Conservation (phyloP, 2,888 invertebrate genomes). For the Phanerotoma sp. region DNA sequence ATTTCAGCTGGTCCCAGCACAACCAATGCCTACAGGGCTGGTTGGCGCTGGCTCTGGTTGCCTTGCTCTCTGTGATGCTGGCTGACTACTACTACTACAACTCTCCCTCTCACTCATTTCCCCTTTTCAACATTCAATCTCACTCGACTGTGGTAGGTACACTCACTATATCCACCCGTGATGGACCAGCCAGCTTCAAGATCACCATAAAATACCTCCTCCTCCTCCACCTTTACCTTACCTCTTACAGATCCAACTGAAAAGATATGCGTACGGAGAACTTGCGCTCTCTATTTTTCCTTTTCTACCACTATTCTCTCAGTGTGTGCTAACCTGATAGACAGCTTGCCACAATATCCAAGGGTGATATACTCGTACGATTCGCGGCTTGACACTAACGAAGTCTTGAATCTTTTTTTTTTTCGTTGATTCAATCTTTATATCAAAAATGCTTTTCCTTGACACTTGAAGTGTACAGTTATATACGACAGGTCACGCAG, state of each 20-base stretch:
- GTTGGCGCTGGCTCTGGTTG: constrained; percentile 3
- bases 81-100: not conserved
- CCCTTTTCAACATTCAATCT: constrained; percentile 12
- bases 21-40: constrained; percentile 17
- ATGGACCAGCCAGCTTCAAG: constrained; percentile 2
- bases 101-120: constrained; percentile 8
- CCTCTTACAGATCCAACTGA: constrained; percentile 1
- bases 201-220: constrained; percentile 14
- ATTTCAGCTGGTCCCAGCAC: constrained; percentile 29
- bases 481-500: constrained; percentile 12
- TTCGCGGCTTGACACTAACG: constrained; percentile 21
- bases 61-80: not conserved
- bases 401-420: constrained; percentile 12
- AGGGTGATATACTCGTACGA: constrained; percentile 19
- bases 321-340: constrained; percentile 16
- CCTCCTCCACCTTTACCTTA: too few species aligned
- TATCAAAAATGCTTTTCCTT: constrained; percentile 5
- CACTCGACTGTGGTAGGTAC: constrained; percentile 23
- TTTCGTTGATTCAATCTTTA: constrained; percentile 7
- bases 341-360: constrained; percentile 25
- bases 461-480: constrained; percentile 2
- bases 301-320: not conserved
- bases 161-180: constrained; percentile 7
- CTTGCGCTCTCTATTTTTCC: not conserved
- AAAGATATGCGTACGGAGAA: constrained; percentile 19